Percentiles rank a stretch among this genome's conserved stretches.
Conservation (phyloP, 2,113 vertebrate species). For the Cochlearius cochlearius region DNA sequence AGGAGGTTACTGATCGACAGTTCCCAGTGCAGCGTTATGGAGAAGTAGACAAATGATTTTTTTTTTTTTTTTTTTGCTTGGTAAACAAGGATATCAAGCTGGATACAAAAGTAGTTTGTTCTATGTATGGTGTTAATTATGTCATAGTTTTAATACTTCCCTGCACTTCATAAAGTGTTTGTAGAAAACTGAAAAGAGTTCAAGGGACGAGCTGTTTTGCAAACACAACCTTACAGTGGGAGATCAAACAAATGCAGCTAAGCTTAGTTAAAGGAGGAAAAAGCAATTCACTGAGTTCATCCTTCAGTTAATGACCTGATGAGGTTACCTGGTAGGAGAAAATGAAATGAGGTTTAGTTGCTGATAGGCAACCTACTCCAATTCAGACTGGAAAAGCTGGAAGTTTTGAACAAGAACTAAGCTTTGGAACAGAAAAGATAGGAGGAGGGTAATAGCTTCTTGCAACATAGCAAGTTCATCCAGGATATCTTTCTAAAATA, state of each 20-base stretch:
- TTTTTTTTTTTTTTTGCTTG: background rate
- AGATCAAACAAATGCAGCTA: background rate
- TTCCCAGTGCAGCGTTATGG: background rate
- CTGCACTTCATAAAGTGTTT: background rate
- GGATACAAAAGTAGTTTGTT: background rate
- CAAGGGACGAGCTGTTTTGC: background rate
- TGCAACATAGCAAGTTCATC: background rate
- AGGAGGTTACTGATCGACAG: background rate
- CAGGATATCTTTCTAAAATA: background rate
- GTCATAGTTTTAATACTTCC: background rate
- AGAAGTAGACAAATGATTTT: background rate
- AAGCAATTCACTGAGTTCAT: background rate
- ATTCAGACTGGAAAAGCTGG: background rate
- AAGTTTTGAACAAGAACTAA: background rate
- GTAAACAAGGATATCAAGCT: background rate
- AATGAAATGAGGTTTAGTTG: background rate
- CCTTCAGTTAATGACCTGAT: background rate
- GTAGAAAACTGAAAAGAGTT: background rate
- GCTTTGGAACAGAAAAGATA: background rate
- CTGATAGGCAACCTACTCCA: background rate
- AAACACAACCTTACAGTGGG: background rate
- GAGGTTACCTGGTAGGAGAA: background rate
- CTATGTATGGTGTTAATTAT: background rate
- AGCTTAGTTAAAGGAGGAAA: background rate
- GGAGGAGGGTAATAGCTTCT: background rate